A percentile compares a stretch with the other conserved stretches of the same genome.
Conservation (phyloP, 2,888 invertebrate species). For the Ctena decussata region DNA sequence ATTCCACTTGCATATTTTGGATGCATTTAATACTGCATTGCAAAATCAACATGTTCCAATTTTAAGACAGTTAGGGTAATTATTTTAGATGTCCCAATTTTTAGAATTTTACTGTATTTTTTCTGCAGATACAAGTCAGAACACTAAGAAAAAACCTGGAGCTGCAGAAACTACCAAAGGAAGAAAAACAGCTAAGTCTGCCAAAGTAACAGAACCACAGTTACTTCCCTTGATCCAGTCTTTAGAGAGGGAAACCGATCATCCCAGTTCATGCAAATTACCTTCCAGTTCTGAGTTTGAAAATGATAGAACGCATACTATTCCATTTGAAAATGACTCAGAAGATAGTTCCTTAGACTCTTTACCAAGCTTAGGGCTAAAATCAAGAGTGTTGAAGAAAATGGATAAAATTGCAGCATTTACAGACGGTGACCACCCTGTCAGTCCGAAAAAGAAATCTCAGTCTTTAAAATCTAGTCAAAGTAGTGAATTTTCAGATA, state of each 20-base stretch:
- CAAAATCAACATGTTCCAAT: no score
- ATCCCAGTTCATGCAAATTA: not conserved
- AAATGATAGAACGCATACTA: not conserved
- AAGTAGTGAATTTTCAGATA: not conserved
- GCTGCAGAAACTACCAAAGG: constrained; percentile 16
- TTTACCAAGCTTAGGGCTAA: constrained; percentile 21
- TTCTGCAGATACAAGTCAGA: not conserved
- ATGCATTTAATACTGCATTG: no score
- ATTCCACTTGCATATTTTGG: no score
- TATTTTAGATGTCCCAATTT: no score
- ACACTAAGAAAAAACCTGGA: not conserved
- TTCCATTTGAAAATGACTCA: constrained; percentile 35
- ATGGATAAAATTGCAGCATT: not conserved
- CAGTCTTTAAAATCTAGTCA: not conserved
- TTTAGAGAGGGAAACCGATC: not conserved
- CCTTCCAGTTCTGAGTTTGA: not conserved
- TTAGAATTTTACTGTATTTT: no score
- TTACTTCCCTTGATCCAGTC: constrained; percentile 61
- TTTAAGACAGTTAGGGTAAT: no score
- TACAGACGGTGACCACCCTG: not conserved
- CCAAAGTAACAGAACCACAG: constrained; percentile 34
- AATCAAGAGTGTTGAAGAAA: not conserved
- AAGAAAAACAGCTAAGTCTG: constrained; percentile 15
- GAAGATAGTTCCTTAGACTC: constrained; percentile 51
- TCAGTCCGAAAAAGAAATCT: not conserved